Evolutionary conservation across 37 sponge, comb jelly and placozoan genomes (phyloP).

Genomic region (Oopsacas minuta): DNA sequence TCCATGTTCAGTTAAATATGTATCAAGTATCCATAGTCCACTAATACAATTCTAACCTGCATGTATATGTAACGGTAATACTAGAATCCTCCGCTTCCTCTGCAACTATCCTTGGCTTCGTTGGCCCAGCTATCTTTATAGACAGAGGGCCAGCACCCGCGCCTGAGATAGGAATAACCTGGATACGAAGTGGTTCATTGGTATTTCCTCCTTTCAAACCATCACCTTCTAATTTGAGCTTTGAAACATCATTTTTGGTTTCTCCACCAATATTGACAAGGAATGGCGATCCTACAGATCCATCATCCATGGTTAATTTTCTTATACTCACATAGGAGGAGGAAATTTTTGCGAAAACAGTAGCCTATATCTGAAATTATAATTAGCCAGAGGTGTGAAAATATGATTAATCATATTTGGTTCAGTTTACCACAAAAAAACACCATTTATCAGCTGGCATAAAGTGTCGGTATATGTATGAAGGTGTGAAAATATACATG

Average conservation of each 20-base stretch:
- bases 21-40: background rate
- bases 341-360: too few relatives aligned
- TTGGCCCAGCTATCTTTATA: conserved; percentile 58
- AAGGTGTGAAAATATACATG: background rate
- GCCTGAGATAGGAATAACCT: conserved; percentile 44
- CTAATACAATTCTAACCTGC: conserved; percentile 4
- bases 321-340: too few relatives aligned
- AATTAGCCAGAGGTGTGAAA: too few relatives aligned
- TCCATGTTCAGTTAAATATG: too few relatives aligned
- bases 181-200: conserved; percentile 36
- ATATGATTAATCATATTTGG: too few relatives aligned
- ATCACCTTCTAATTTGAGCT: conserved; percentile 42
- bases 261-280: conserved; percentile 53
- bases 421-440: too few relatives aligned
- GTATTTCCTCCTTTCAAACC: conserved; percentile 52
- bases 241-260: conserved; percentile 39
- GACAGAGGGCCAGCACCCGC: conserved; percentile 74
- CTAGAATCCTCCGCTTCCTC: conserved; percentile 58
- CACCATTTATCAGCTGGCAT: too few relatives aligned
- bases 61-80: conserved; percentile 38
- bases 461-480: background rate
- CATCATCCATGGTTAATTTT: too few relatives aligned
- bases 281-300: conserved; percentile 53
- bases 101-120: conserved; percentile 59
- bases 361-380: too few relatives aligned